Base-by-base conservation (phyloP, 1,140 invertebrate species). In the Drosophila setifemur region DNA sequence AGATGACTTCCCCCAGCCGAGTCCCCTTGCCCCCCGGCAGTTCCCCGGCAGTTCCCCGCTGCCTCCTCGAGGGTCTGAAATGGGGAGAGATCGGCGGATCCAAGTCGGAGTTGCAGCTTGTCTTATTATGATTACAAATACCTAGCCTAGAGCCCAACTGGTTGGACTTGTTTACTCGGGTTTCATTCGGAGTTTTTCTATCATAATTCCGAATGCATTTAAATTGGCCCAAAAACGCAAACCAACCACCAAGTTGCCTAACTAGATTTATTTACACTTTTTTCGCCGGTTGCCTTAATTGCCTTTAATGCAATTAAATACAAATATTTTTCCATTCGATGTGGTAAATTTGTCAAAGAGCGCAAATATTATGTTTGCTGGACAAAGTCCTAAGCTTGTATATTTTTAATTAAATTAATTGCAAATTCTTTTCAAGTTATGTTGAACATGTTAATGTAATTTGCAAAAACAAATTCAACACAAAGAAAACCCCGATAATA, bases 261-360 rank as follows among this genome's bases (percentile, higher is more conserved):
- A 75, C 71, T 48, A 64, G 54, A 66, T 64, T 66, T 64, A 66
- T 49, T 63, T 48, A 16, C 23, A 47, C 18, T 63, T 29, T 18
- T 33, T 77, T 77, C 37, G 52, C 33, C 33, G 28, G 48, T 40
- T 60, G 57, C 31, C 9, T 83, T 76, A 78, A 78, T 85, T 82
- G 73, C 45, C 42, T 60, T 19, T 82, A 82, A 82, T 83, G 79
- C 68, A 82, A 82, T 82, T 82, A 83, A 69, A 72, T 37, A 73
- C 48, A 69, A 77, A 83, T 83, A 83, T 82, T 77, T 82, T 61
- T 67, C 31, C 25, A 40, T 64, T 64, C 60, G 53, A 53, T 53
- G 53, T 69, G 47, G 69, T 79, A 57, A 73, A 63, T 78, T 81
- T 78, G 71, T 71, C 66, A 39, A 39, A 67, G 40, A 61, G 54